Evolutionary conservation across 2,888 invertebrate species (phyloP).

Genomic region (Antheraea assamensis): DNA sequence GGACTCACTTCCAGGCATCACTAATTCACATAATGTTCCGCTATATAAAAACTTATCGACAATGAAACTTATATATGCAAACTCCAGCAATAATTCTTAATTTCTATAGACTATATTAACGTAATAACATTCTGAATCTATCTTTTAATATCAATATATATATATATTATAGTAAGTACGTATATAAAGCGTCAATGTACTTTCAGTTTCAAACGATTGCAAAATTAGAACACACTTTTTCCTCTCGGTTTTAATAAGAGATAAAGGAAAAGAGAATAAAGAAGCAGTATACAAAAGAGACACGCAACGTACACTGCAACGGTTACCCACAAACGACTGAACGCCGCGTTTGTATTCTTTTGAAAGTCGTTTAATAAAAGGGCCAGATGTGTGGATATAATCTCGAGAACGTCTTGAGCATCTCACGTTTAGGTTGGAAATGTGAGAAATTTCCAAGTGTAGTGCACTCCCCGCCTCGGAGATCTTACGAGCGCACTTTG

Average conservation of each 20-base stretch:
- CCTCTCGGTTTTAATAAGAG: background rate
- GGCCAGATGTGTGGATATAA: slow-evolving; percentile 47
- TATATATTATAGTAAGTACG: too few species aligned
- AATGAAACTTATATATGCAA: too few species aligned
- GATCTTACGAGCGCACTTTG: slow-evolving; percentile 41
- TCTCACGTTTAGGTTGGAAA: slow-evolving; percentile 49
- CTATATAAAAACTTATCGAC: too few species aligned
- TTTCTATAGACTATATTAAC: too few species aligned
- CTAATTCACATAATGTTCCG: too few species aligned
- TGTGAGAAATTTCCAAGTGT: slow-evolving; percentile 49
- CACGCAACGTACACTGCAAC: slow-evolving; percentile 20
- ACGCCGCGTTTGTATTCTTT: slow-evolving; percentile 37
- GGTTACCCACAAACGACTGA: slow-evolving; percentile 32
- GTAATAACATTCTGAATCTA: too few species aligned
- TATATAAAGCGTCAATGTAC: background rate
- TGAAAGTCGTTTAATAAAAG: slow-evolving; percentile 42
- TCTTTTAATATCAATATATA: too few species aligned
- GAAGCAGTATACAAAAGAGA: background rate
- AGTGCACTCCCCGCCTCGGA: slow-evolving; percentile 45
- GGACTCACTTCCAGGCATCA: too few species aligned
- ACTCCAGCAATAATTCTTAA: too few species aligned
- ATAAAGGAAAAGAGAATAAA: slow-evolving; percentile 19
- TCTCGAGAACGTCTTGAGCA: slow-evolving; percentile 43
- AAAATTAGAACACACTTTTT: background rate
- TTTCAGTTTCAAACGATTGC: background rate